Evolutionary conservation across 1,140 invertebrate species (phyloP), one percentile per base, ranked within the genome.

Genomic region (Diprion similis): DNA sequence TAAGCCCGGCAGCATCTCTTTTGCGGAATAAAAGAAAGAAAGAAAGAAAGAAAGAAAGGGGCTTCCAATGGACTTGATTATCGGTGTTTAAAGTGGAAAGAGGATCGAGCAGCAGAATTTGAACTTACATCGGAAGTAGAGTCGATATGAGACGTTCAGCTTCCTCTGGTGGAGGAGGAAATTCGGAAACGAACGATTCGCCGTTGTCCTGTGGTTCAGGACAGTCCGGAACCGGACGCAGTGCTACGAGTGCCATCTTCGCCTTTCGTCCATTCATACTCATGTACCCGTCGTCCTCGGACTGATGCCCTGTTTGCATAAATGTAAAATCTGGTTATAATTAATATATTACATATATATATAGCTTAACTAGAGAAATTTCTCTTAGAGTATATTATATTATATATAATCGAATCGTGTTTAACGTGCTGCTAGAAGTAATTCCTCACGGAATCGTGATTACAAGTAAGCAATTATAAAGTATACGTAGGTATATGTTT

Each of bases 281-380:
- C 94, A 95, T 95, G 87, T 95, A 95, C 85, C 94, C 94, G 91
- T 95, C 94, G 91, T 95, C 94, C 85, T 95, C 94, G 59, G 94
- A 95, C 84, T 94, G 94, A 85, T 95, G 93, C 76, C 92, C 93
- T 87, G 69, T 67, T 71, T 19, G 4, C 19, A 37, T 37, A 37
- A 6, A 6, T 37, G 6, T 37, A 37, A 1, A 37, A 37, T 37
- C 24, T 6, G 24, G 24, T 37, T 37, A 37, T 6, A 37, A 37
- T 37, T 37, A 37, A 37, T 37, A 37, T n/a, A n/a, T n/a, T n/a
- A 59, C n/a, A n/a, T 59, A 59, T 59, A 59, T 59, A n/a, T 37
- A 37, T 37, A 37, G 24, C 2, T 37, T 37, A 37, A 37, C 24
- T 37, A 1, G 24, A 37, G 24, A 37, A 37, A 37, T 37, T 37